Base-by-base conservation (phyloP, 2,888 invertebrate species). In the Phengaris alcon region DNA sequence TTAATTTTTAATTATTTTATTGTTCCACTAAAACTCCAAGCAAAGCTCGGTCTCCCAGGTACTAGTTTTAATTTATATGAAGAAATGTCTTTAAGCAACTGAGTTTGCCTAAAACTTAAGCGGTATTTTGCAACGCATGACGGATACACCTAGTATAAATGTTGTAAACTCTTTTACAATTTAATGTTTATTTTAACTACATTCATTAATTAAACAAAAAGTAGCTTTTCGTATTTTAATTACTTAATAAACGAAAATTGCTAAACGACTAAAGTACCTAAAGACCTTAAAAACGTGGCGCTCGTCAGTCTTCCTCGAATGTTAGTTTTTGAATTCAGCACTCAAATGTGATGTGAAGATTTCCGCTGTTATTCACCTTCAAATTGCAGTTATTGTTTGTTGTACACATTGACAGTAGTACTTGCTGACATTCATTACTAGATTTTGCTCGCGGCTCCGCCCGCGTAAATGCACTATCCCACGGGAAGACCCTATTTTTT, bases 291-390 rank as follows among this genome's bases (percentile, higher is more conserved):
- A 44, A 68, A 13, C 4, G 52, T 22, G 15, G 15, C 51, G 2
- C 22, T 51, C 6, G 51, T 52, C 22, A 35, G 51, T 52, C 35
- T 54, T 54, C 54, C 72, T 54, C 51, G 22, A 72, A 54, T 72
- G 54, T 54, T 8, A 35, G 2, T 72, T 52, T 22, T 22, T 46
- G 10, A 68, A 44, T 68, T 72, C 54, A 54, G 72, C 72, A 54
- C 72, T 72, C 52, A 35, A 54, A 51, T 70, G 46, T 68, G 68
- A 68, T 68, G 68, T 54, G 35, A 72, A 52, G 13, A 70, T 72
- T 72, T 72, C 54, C 72, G 72, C 35, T 54, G 35, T 44, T 52
- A 72, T 72, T 72, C 52, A 72, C 72, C 72, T 72, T 72, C 72
- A 13, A 54, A 72, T n/a, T 54, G 22, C 10, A 13, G 9, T 12